These are phyloP conservation scores for Ophiothrix spiculata DNA, from an alignment of 35 echinoderm and acorn worm species.

Conservation along the genomic window DNA sequence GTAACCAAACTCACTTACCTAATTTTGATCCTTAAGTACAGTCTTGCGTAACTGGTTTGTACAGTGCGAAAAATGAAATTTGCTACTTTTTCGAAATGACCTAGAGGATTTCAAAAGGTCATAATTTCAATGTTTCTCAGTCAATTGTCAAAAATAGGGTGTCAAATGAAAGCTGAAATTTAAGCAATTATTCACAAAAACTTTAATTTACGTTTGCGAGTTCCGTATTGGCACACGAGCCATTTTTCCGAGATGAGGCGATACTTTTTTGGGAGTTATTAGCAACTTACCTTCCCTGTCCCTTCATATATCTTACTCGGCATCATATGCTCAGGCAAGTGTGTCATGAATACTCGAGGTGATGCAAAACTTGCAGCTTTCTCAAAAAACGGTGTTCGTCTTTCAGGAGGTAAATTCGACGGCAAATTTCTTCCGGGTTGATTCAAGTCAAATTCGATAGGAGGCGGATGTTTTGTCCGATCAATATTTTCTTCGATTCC, in stretches of 20 bases:
- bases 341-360: constrained; percentile 15
- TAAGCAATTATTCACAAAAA: no score
- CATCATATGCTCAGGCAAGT: constrained; percentile 9
- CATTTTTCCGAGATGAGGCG: no score
- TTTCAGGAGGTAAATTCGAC: background rate
- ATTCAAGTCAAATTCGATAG: constrained; percentile 20
- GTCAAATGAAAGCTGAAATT: no score
- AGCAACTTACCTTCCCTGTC: constrained; percentile 26
- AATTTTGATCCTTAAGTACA: background rate
- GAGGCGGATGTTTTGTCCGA: background rate
- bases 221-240: no score
- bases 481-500: background rate
- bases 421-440: background rate
- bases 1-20: no score
- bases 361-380: background rate
- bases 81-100: no score
- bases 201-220: no score
- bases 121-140: no score
- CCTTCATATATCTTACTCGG: constrained; percentile 2
- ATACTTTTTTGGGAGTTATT: no score
- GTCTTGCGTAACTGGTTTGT: background rate
- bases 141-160: no score
- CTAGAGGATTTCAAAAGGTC: no score
- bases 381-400: background rate
- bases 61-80: no score